Base-by-base conservation (phyloP, 2,113 vertebrate species). In the Channa maculata region DNA sequence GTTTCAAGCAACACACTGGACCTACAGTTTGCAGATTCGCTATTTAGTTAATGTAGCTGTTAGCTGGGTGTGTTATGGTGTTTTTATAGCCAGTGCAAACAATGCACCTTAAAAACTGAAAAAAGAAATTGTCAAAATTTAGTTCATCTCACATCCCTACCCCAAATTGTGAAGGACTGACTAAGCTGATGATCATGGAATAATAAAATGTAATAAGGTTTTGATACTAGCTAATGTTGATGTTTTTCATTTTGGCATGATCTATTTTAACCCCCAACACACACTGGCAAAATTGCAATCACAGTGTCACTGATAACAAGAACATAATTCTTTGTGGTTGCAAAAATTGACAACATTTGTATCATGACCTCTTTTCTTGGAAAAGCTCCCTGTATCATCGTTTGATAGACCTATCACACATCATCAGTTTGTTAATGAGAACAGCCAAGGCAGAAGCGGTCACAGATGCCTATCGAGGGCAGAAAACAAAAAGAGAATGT, bases 371-470 rank as follows among this genome's bases (percentile, higher is more conserved):
- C 88, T 86, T 92, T 91, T 52, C 85, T 92, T 91, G 82, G 85
- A 69, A 87, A 83, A 77, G 82, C 86, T 86, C 76, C 53, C 54
- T 51, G 75, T 88, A 88, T 90, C 89, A 85, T 79, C 72, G 70
- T 79, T 64, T 75, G 87, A 92, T 89, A 91, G 89, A 85, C 81
- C 86, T 91, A 93, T 93, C 91, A 78, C 86, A 79, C 80, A 64
- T 85, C 86, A 93, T 93, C 90, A 74, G 84, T 84, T 75, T 91
- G 89, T 92, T 93, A 94, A 94, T 92, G 92, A 94, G 92, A 90
- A 80, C 71, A 83, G 86, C 81, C 84, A 10, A 75, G 74, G 81
- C 88, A 77, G 88, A 80, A 77, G 79, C 71, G 61, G 87, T 86
- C 88, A 82, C 64, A 93, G 92, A 92, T 92, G 90, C 85, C 83